Percentiles rank a stretch among this genome's conserved stretches.
These are phyloP conservation scores for Ochropleura plecta DNA, from an alignment of 2,888 invertebrate genomes.

Conservation along the genomic window DNA sequence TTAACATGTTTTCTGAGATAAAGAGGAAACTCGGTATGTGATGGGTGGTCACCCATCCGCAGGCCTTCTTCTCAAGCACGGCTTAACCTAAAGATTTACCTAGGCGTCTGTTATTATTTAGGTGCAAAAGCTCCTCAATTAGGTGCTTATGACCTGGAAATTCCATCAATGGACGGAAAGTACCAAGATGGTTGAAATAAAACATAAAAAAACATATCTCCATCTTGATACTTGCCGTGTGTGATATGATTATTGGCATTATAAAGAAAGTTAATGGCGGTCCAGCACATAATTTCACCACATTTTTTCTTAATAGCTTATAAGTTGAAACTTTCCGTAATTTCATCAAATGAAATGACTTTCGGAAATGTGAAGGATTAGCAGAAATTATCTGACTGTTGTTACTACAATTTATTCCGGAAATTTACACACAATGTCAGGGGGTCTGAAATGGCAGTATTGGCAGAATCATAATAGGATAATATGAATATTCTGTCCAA, in stretches of 20 bases:
- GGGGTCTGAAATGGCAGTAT: no score
- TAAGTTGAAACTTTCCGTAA: slow-evolving; percentile 35
- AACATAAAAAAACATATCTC: background rate
- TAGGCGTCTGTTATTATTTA: no score
- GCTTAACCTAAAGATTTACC: no score
- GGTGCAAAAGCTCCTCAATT: background rate
- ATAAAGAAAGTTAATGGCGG: slow-evolving; percentile 48
- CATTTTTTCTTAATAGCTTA: slow-evolving; percentile 22
- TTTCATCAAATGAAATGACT: slow-evolving; percentile 39
- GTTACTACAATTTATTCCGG: slow-evolving; percentile 2
- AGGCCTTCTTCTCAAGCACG: no score
- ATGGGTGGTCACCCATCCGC: no score
- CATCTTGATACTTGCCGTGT: slow-evolving; percentile 25
- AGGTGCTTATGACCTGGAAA: background rate
- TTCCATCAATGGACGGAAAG: background rate
- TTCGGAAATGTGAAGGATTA: slow-evolving; percentile 30
- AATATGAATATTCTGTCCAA: no score
- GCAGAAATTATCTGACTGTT: background rate
- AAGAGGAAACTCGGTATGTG: no score
- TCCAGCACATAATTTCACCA: slow-evolving; percentile 24
- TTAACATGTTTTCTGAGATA: no score
- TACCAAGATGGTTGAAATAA: background rate
- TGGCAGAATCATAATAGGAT: no score
- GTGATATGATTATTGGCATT: slow-evolving; percentile 59
- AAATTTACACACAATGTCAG: background rate